Conservation (phyloP, 2,113 vertebrate genomes). For the Thunnus thynnus region DNA sequence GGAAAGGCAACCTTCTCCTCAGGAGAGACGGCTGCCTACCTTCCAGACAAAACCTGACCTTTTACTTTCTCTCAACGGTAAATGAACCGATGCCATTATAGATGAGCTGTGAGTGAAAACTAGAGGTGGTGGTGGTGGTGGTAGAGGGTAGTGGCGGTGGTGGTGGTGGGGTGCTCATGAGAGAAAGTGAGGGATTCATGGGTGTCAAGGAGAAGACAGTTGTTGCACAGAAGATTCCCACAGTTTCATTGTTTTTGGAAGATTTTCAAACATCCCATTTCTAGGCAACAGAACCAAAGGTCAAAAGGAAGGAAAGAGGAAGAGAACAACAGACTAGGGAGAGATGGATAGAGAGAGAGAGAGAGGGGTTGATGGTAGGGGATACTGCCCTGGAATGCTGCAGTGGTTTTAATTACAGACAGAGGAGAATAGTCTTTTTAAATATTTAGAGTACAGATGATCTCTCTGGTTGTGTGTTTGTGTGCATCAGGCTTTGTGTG, state of each 20-base stretch:
- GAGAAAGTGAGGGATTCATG: conserved; percentile 38
- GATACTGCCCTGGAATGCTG: conserved; percentile 69
- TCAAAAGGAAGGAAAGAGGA: conserved; percentile 69
- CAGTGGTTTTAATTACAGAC: conserved; percentile 83
- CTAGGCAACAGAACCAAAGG: conserved; percentile 75
- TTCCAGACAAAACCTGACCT: conserved; percentile 71
- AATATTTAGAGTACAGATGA: conserved; percentile 83
- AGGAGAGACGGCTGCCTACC: conserved; percentile 47
- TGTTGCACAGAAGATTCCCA: conserved; percentile 63
- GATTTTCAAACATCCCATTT: conserved; percentile 75
- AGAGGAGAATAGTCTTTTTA: conserved; percentile 77
- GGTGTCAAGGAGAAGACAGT: conserved; percentile 58
- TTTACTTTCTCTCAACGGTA: conserved; percentile 64
- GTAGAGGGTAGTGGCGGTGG: neutral
- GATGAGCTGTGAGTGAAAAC: conserved; percentile 61
- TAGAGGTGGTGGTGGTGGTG: conserved; percentile 14
- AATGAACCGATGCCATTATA: conserved; percentile 54
- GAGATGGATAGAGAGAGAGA: conserved; percentile 21
- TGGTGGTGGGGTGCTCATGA: neutral
- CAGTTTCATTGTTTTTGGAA: conserved; percentile 73
- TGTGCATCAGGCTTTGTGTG: conserved; percentile 54
- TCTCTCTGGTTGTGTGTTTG: conserved; percentile 60
- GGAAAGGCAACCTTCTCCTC: conserved; percentile 55
- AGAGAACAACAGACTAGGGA: conserved; percentile 38
- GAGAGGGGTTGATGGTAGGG: conserved; percentile 49